Base-by-base conservation (phyloP, 2,113 vertebrate species). In the Acrocephalus kingi region DNA sequence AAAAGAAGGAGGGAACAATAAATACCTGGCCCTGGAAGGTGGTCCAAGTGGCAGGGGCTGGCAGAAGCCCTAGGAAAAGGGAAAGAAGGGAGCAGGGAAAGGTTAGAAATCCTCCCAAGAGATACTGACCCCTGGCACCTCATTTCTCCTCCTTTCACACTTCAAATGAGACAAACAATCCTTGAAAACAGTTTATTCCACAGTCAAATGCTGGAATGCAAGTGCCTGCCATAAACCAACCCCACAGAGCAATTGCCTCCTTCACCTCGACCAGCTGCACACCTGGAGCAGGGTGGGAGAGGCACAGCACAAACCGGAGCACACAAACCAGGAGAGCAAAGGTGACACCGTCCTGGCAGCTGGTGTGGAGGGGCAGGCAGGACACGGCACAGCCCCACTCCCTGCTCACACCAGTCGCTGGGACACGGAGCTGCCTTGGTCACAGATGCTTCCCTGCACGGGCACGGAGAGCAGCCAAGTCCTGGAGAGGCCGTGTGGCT, bases 401-500 rank as follows among this genome's bases (percentile, higher is more conserved):
- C 23, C 55, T 18, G 7, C 54, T n/a, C 45, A 7, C 31, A 7
- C 1, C 49, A 3, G 61, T 1, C 2, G 0, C 88, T 0, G 7
- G 64, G 13, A 27, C 2, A 39, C 6, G 2, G 31, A 48, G 76
- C 76, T 76, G 55, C 37, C 58, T 8, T 2, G 8, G 1, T 95
- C 92, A 94, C 13, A n/a, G 73, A 5, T 33, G 97, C 83, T 95
- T 95, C 80, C 96, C 93, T 7, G 56, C 78, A 43, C 33, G 67
- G 24, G 91, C 77, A 8, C 87, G 90, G 62, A 89, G 91, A 24
- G 95, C 90, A 20, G 97, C 97, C 78, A 98, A 68, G 81, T 83
- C 97, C 46, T 56, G 96, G 43, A 98, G 85, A 7, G 93, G 95
- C 6, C 35, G 85, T 33, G 84, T 63, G 92, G 90, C 92, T 20